These are phyloP conservation scores for Monopis laevigella DNA, from an alignment of 2,888 invertebrate genomes.

Conservation along the genomic window DNA sequence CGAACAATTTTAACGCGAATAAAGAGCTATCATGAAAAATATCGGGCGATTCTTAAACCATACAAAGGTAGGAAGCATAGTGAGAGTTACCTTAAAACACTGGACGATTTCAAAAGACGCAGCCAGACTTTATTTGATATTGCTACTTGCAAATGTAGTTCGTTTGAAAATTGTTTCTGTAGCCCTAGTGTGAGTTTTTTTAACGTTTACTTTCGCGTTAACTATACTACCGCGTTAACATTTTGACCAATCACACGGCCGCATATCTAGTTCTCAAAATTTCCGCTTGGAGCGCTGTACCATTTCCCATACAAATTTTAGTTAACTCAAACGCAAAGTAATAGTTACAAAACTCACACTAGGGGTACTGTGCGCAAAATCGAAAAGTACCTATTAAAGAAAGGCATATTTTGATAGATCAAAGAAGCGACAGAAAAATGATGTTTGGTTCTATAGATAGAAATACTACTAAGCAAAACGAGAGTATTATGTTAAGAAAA, in stretches of 20 bases:
- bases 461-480: constrained; percentile 1
- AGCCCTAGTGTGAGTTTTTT: too few species aligned
- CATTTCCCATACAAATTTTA: too few species aligned
- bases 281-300: too few species aligned
- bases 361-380: not conserved
- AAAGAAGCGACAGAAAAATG: constrained; percentile 13
- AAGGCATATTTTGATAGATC: constrained; percentile 12
- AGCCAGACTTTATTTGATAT: not conserved
- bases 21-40: not conserved
- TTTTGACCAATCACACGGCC: too few species aligned
- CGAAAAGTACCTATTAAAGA: constrained; percentile 1
- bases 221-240: too few species aligned
- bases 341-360: too few species aligned
- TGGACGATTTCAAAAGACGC: not conserved
- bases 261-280: too few species aligned
- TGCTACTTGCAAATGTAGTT: constrained; percentile 5
- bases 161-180: too few species aligned
- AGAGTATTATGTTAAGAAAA: constrained; percentile 3
- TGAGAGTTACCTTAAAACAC: not conserved
- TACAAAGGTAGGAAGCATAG: not conserved
- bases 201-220: too few species aligned
- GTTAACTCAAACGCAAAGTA: too few species aligned
- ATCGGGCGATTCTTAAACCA: not conserved
- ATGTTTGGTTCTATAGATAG: constrained; percentile 9
- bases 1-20: not conserved